Percentiles rank a stretch among this genome's conserved stretches.
Conservation (phyloP, 2,888 invertebrate species). For the Campoletis raptor region DNA sequence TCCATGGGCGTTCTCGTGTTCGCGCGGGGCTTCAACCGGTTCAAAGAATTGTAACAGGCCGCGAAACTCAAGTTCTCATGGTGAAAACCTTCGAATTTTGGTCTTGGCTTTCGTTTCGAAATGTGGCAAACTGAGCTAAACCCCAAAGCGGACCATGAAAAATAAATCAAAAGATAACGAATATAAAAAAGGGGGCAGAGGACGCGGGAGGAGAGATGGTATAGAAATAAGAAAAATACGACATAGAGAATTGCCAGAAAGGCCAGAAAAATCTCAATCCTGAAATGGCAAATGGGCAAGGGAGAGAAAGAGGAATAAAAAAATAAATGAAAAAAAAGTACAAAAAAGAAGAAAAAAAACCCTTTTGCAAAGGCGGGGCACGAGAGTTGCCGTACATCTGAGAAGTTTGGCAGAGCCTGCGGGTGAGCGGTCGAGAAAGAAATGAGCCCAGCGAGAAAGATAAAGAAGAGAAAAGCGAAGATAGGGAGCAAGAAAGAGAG, state of each 20-base stretch:
- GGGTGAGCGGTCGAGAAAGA: conserved; percentile 59
- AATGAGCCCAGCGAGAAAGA: conserved; percentile 63
- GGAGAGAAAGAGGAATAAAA: background rate
- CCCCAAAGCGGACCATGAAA: conserved; percentile 20
- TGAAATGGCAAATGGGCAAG: conserved; percentile 56
- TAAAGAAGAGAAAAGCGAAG: conserved; percentile 60
- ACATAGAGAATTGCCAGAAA: conserved; percentile 58
- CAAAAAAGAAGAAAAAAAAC: conserved; percentile 34
- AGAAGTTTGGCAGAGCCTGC: conserved; percentile 63
- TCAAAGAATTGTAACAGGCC: conserved; percentile 52
- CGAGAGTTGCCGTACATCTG: conserved; percentile 57
- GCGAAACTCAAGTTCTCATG: conserved; percentile 32
- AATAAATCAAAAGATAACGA: conserved; percentile 62
- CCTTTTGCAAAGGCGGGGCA: conserved; percentile 54
- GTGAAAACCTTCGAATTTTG: conserved; percentile 43
- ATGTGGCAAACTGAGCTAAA: conserved; percentile 53
- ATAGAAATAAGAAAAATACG: conserved; percentile 30
- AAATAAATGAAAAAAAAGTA: background rate
- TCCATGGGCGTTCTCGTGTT: conserved; percentile 63
- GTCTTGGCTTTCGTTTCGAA: conserved; percentile 24
- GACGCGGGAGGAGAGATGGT: background rate
- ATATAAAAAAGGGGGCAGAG: conserved; percentile 9
- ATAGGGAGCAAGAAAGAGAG: conserved; percentile 69
- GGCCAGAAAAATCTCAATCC: conserved; percentile 57
- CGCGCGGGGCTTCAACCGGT: conserved; percentile 43